Evolutionary conservation across 2,888 invertebrate genomes (phyloP), one percentile per base, ranked within the genome.

Genomic region (Agrilus cyanescens): DNA sequence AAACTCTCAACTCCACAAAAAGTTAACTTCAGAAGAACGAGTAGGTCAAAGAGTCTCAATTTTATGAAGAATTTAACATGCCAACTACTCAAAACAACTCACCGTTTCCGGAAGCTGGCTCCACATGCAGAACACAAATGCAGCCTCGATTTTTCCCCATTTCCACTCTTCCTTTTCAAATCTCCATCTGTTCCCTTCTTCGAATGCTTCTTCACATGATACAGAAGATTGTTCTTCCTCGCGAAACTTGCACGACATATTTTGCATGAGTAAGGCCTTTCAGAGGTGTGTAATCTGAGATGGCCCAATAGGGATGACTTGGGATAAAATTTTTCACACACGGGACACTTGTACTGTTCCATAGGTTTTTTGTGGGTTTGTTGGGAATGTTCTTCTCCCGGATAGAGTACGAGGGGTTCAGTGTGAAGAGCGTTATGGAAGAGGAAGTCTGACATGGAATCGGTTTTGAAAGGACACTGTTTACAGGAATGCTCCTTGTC

Each of bases 371-470:
- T 54, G 39, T 57, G 45, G 6, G 45, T 40, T 37, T 62, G 63
- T 8, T 65, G 60, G 3, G 57, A 56, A 1, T 59, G 57, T 1
- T 57, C 58, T 10, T 60, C 57, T 1, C 61, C 59, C 1, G 60
- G 58, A 12, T 58, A 60, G 2, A 55, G 46, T 6, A 62, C 46
- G 29, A 68, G 57, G 1, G 73, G 69, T 8, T 72, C 70, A 0
- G 67, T 66, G 57, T 86, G 86, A 1, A 85, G 66, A 0, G 80
- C 74, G 49, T 80, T 74, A 62, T 87, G 87, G 58, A 78, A 85
- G 43, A 84, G 68, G 41, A 81, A 72, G 57, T 86, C 86, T 0
- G 85, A 76, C 47, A 79, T 73, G 0, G 80, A 80, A 40, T 75
- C 70, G 0, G 80, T 76, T 4, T 70, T 69, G 60, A 73, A 82